phyloP scores from a whole-genome alignment of 2,888 invertebrate genomes.

The Megastigmus dorsalis region DNA sequence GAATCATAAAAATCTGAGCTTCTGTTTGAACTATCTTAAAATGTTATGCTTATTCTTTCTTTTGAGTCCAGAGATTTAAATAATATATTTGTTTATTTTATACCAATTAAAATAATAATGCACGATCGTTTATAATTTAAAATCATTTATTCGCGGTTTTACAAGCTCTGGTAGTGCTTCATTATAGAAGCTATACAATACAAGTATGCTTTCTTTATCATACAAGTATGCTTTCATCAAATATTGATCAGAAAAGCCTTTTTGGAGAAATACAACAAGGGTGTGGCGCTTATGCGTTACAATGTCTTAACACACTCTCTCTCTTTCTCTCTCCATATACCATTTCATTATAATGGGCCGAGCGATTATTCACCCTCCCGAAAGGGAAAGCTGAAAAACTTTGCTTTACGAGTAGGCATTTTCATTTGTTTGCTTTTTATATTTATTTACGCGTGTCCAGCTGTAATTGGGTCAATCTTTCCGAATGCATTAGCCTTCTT shows the following conservation, averaged over 20 bases:
- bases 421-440: background rate
- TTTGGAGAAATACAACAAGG: background rate
- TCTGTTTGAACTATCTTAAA: no score
- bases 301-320: background rate
- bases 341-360: constrained; percentile 1
- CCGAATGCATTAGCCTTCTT: background rate
- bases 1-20: no score
- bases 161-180: no score
- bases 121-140: no score
- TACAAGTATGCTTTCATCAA: background rate
- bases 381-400: background rate
- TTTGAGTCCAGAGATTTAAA: no score
- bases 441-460: background rate
- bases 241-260: background rate
- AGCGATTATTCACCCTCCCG: constrained; percentile 14
- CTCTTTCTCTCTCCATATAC: background rate
- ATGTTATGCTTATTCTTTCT: no score
- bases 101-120: no score
- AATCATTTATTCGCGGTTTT: no score
- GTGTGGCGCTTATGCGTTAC: background rate
- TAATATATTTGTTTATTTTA: no score
- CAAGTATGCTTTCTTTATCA: no score
- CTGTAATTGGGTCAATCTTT: constrained; percentile 5
- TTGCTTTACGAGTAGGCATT: background rate
- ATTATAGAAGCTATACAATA: no score